Base-by-base conservation (phyloP, 2,888 invertebrate genomes). In the Pteria penguin region DNA sequence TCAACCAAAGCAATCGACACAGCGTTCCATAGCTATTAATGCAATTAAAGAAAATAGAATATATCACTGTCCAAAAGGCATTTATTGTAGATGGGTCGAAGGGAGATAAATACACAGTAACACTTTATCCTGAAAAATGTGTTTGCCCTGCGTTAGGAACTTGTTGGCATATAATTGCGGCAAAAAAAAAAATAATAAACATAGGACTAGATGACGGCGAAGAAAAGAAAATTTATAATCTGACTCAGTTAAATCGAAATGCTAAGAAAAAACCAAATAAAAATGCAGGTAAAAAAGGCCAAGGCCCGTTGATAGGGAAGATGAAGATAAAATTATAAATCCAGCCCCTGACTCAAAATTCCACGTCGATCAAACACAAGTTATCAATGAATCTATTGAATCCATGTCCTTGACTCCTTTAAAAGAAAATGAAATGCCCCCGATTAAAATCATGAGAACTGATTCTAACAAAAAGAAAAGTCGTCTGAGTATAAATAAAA, bases 1-100 rank as follows among this genome's bases (percentile, higher is more conserved):
- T 18, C 14, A 8, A 29, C 57, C 45, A 5, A 14, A 5, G 24
- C 5, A 14, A 5, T 45, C 54, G 8, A n/a, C 71, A 11, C 72
- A 76, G 31, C 26, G 14, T 2, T 24, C 61, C 8, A 4, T 76
- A 24, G 72, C 72, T 18, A 26, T 72, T 36, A 11, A 18, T 4
- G 68, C 62, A 14, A 55, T 72, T 24, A 4, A 61, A 63, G 24
- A 55, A 29, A 67, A 62, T 24, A 36, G 71, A n/a, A 32, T 76
- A 29, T 68, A 32, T 4, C 68, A 72, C 31, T 45, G 72, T 24
- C 55, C 76, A 14, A 22, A 36, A 61, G 22, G 62, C 76, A 24
- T 76, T 68, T 54, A 57, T 76, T 32, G 76, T 76, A 52, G 65
- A 72, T 33, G 76, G 76, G 8, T 54, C 68, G n/a, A 54, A 31